Percentiles rank a stretch among this genome's conserved stretches.
These are phyloP conservation scores for Halocaridina rubra DNA, from an alignment of 2,888 invertebrate genomes.

Conservation along the genomic window DNA sequence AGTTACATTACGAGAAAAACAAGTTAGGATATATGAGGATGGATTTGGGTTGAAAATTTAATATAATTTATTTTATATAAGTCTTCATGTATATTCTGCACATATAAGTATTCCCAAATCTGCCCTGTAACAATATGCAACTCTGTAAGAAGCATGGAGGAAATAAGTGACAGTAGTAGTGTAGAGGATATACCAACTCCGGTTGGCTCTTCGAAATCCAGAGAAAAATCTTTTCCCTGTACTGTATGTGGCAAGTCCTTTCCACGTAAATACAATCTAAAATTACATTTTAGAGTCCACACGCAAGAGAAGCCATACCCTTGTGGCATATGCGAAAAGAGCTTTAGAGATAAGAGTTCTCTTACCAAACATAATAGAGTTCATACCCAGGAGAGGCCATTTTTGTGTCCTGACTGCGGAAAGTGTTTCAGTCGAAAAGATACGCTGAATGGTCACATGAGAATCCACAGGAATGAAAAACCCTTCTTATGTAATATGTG, in stretches of 20 bases:
- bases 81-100: no score
- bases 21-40: no score
- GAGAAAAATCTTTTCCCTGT: no score
- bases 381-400: slow-evolving; percentile 13
- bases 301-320: neutral
- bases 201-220: no score
- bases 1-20: no score
- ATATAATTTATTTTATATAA: no score
- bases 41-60: no score
- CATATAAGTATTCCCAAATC: no score
- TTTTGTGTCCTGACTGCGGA: neutral
- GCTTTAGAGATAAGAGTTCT: neutral
- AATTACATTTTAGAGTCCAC: neutral
- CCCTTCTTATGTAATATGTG: neutral
- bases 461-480: slow-evolving; percentile 16
- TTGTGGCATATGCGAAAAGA: neutral
- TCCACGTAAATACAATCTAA: neutral
- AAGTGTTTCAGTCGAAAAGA: slow-evolving; percentile 18
- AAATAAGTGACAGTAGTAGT: no score
- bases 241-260: slow-evolving; percentile 5
- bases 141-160: no score
- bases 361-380: neutral
- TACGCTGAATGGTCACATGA: slow-evolving; percentile 27
- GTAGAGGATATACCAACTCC: no score
- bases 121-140: no score